phyloP scores from a whole-genome alignment of 2,113 vertebrate genomes.

The Stigmatopora argus region DNA sequence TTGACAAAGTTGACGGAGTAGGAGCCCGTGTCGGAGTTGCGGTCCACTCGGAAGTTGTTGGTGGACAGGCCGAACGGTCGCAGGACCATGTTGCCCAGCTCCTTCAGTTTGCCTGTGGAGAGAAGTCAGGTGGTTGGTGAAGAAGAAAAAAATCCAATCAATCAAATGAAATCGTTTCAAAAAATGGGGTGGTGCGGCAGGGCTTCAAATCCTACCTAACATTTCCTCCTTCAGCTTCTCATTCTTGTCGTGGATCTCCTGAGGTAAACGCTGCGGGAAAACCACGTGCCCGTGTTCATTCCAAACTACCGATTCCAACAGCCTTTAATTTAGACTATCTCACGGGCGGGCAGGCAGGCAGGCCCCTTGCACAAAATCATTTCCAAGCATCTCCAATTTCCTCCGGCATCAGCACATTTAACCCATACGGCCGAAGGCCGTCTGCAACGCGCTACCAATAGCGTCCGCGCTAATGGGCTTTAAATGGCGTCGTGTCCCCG shows the following conservation, averaged over 20 bases:
- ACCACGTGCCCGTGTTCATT: too few relatives aligned
- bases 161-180: too few relatives aligned
- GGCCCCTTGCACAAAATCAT: too few relatives aligned
- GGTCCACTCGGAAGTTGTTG: slow-evolving; percentile 92
- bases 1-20: slow-evolving; percentile 96
- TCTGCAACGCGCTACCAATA: too few relatives aligned
- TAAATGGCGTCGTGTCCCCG: not conserved
- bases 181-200: not conserved
- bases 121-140: slow-evolving; percentile 8
- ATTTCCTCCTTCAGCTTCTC: slow-evolving; percentile 95
- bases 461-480: too few relatives aligned
- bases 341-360: too few relatives aligned
- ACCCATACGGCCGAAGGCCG: too few relatives aligned
- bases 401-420: too few relatives aligned
- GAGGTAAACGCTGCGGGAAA: slow-evolving; percentile 80
- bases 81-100: slow-evolving; percentile 91
- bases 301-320: too few relatives aligned
- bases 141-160: not conserved
- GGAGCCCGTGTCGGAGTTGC: slow-evolving; percentile 82
- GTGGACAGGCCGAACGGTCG: slow-evolving; percentile 95
- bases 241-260: slow-evolving; percentile 90
- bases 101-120: slow-evolving; percentile 86
- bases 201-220: slow-evolving; percentile 75
- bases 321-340: too few relatives aligned
- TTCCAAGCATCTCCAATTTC: too few relatives aligned